Conservation (phyloP, 2,797 vertebrate species). For the Clamator glandarius region DNA sequence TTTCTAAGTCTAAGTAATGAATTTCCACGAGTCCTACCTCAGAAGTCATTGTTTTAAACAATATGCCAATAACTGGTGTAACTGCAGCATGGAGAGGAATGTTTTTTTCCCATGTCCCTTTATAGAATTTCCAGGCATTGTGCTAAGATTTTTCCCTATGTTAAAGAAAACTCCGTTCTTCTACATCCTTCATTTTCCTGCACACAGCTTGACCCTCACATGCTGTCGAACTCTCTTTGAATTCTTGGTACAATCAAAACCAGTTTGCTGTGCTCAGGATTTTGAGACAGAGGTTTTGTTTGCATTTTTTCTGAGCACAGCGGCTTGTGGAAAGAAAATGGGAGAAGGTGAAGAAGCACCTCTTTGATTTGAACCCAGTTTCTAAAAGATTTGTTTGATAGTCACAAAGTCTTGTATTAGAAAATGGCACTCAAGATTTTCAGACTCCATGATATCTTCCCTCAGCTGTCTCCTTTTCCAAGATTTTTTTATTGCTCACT, state of each 20-base stretch:
- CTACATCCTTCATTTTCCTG: not conserved
- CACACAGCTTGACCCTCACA: not conserved
- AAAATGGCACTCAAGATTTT: not conserved
- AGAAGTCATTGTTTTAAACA: not conserved
- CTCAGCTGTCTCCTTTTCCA: not conserved
- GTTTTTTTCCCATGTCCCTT: not conserved
- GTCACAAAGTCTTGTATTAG: not conserved
- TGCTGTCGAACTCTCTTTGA: not conserved
- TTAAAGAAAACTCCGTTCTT: constrained; percentile 27
- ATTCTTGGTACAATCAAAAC: not conserved
- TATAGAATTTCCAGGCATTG: constrained; percentile 26
- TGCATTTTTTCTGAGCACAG: not conserved
- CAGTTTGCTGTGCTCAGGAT: not conserved
- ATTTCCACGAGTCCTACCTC: not conserved
- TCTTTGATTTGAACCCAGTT: not conserved
- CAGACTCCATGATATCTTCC: not conserved
- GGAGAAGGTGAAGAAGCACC: not conserved
- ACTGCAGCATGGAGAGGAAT: not conserved
- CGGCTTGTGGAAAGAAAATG: not conserved
- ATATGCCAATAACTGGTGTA: not conserved
- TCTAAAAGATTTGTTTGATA: not conserved
- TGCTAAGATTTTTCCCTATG: not conserved
- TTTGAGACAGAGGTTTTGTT: not conserved
- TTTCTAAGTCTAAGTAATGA: not conserved
- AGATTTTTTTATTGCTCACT: not conserved